These are phyloP conservation scores for Erythrocebus patas DNA, from an alignment of 2,113 vertebrate genomes.

Conservation along the genomic window DNA sequence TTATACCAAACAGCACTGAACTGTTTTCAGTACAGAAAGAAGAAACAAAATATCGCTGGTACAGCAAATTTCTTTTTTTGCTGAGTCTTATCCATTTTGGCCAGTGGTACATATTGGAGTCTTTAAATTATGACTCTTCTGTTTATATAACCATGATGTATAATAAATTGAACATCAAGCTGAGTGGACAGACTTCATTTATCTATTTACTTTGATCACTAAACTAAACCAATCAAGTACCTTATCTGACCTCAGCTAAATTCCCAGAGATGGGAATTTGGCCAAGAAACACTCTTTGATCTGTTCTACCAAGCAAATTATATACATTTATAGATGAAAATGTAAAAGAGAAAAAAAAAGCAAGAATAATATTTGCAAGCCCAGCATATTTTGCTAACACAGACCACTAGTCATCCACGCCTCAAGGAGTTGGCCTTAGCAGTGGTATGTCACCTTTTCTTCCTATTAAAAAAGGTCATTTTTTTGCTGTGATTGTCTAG, in stretches of 20 bases:
- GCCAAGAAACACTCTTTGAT: neutral
- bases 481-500: slow-evolving; percentile 8
- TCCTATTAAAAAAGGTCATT: neutral
- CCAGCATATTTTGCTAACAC: slow-evolving; percentile 39
- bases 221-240: slow-evolving; percentile 41
- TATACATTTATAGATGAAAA: slow-evolving; percentile 65
- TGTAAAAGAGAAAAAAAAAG: slow-evolving; percentile 53
- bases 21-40: slow-evolving; percentile 50
- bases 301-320: slow-evolving; percentile 62
- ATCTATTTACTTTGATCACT: slow-evolving; percentile 49
- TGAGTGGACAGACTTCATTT: slow-evolving; percentile 21
- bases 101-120: slow-evolving; percentile 45
- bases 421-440: slow-evolving; percentile 28
- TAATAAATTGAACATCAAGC: slow-evolving; percentile 65
- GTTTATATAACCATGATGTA: slow-evolving; percentile 67
- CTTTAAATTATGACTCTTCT: slow-evolving; percentile 66
- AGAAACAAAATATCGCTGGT: slow-evolving; percentile 49
- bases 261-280: slow-evolving; percentile 29
- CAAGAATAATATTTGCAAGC: slow-evolving; percentile 55
- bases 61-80: slow-evolving; percentile 56
- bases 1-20: slow-evolving; percentile 34
- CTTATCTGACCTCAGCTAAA: slow-evolving; percentile 48
- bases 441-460: neutral
- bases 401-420: slow-evolving; percentile 30
- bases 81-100: slow-evolving; percentile 67